Conservation (phyloP, 1,140 invertebrate genomes). For the Diploscapter pachys region DNA sequence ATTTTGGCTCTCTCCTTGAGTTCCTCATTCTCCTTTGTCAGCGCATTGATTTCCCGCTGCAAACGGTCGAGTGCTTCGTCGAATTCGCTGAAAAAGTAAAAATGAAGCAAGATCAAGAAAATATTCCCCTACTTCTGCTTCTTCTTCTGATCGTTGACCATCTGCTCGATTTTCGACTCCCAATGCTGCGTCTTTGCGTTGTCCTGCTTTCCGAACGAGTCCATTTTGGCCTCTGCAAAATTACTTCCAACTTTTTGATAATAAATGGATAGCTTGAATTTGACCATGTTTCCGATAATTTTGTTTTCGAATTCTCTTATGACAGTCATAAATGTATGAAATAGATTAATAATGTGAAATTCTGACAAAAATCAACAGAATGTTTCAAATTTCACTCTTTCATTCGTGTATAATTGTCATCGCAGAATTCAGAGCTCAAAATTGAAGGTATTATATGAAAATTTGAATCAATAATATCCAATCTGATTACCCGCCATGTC, state of each 20-base stretch:
- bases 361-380: too few relatives aligned
- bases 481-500: not conserved
- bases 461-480: not conserved
- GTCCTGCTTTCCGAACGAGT: slow-evolving; percentile 19
- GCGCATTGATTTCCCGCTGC: slow-evolving; percentile 15
- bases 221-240: slow-evolving; percentile 17
- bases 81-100: slow-evolving; percentile 31
- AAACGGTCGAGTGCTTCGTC: slow-evolving; percentile 20
- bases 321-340: too few relatives aligned
- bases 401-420: not conserved
- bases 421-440: too few relatives aligned
- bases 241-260: not conserved
- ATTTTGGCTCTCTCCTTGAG: slow-evolving; percentile 27
- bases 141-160: slow-evolving; percentile 19
- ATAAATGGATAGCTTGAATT: not conserved
- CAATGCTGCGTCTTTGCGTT: slow-evolving; percentile 14
- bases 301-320: not conserved
- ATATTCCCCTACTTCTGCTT: slow-evolving; percentile 19
- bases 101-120: slow-evolving; percentile 12
- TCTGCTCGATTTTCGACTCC: slow-evolving; percentile 23
- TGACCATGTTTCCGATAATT: not conserved
- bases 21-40: slow-evolving; percentile 24
- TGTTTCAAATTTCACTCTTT: not conserved
- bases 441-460: too few relatives aligned
- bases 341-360: too few relatives aligned